These are phyloP conservation scores for Drosophila hydei DNA, from an alignment of 1,140 invertebrate species.

Conservation along the genomic window DNA sequence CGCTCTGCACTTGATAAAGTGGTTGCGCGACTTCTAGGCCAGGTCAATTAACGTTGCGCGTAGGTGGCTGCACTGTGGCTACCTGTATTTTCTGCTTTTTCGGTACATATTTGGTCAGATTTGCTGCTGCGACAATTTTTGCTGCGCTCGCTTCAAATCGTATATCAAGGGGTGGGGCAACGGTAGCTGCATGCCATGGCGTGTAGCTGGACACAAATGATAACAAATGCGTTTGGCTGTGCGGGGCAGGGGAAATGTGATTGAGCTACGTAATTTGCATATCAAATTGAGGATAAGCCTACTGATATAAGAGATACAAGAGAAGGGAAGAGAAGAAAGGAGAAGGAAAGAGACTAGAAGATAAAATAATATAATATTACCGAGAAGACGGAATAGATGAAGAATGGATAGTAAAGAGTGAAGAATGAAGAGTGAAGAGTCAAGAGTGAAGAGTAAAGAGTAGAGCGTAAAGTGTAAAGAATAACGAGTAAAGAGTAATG, in stretches of 20 bases:
- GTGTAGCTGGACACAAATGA: constrained; percentile 34
- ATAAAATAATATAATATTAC: no score
- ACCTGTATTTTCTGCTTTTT: constrained; percentile 29
- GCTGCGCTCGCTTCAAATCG: constrained; percentile 26
- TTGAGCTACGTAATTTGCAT: constrained; percentile 20
- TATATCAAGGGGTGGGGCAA: neutral
- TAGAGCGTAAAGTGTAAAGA: no score
- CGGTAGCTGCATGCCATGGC: neutral
- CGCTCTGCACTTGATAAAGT: constrained; percentile 53
- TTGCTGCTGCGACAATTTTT: constrained; percentile 38
- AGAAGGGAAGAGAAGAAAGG: no score
- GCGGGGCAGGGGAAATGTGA: constrained; percentile 6
- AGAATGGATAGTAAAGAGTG: no score
- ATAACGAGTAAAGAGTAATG: no score
- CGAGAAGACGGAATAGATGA: no score
- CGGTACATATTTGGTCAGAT: constrained; percentile 12
- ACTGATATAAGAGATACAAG: neutral
- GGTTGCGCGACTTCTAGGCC: constrained; percentile 27
- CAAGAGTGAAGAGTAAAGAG: no score
- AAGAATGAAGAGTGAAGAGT: no score
- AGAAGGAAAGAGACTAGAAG: no score
- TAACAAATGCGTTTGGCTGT: constrained; percentile 44
- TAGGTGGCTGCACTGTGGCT: constrained; percentile 48
- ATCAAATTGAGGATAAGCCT: constrained; percentile 6
- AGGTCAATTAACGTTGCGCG: constrained; percentile 68